Conservation (phyloP, 2,888 invertebrate genomes). For the Galerucella calmariensis region DNA sequence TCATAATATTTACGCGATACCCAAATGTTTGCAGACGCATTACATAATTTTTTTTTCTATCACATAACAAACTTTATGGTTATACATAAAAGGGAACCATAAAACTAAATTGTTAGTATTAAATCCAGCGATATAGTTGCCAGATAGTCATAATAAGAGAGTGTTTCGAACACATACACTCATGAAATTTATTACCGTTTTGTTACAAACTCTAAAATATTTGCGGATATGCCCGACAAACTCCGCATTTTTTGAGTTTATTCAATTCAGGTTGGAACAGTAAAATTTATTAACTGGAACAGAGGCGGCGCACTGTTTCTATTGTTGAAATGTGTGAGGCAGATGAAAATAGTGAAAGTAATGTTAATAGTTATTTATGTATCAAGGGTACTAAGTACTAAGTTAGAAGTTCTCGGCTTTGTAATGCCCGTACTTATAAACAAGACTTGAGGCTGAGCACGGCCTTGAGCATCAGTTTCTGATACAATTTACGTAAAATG, state of each 20-base stretch:
- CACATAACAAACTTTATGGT: neutral
- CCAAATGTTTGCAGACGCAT: neutral
- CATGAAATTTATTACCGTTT: neutral
- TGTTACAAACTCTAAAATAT: neutral
- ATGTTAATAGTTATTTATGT: too few species aligned
- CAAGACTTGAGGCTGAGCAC: too few species aligned
- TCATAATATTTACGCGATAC: neutral
- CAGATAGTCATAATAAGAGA: constrained; percentile 2
- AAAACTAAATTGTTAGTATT: constrained; percentile 5
- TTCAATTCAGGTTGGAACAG: neutral
- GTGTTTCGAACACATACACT: neutral
- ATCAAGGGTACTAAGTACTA: too few species aligned
- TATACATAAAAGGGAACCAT: neutral
- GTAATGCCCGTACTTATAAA: too few species aligned
- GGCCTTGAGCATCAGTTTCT: too few species aligned
- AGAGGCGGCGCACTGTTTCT: too few species aligned
- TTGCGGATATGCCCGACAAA: neutral
- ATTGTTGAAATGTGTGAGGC: too few species aligned
- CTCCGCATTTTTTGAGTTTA: neutral
- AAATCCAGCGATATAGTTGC: neutral
- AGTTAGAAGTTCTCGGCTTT: too few species aligned
- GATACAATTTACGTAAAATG: too few species aligned
- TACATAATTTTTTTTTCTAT: neutral
- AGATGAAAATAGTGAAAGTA: too few species aligned
- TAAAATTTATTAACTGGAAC: neutral